Percentiles rank a stretch among this genome's conserved stretches.
These are phyloP conservation scores for Gastrophryne carolinensis DNA, from an alignment of 2,797 vertebrate species.

Conservation along the genomic window DNA sequence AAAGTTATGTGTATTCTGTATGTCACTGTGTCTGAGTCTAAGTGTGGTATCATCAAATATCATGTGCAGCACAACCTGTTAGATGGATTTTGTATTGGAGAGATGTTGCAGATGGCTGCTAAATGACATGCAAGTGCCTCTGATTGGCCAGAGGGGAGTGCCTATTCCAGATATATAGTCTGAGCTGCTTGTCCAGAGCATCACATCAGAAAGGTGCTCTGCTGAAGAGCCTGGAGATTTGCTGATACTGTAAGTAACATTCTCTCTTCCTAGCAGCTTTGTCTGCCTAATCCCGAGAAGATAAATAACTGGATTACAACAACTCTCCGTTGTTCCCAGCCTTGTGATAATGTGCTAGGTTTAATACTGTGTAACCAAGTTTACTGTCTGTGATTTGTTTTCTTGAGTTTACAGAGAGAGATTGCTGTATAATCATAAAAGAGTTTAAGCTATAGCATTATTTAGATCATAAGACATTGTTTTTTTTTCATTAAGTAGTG, in stretches of 20 bases:
- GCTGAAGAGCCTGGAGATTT: conserved; percentile 47
- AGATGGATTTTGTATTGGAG: background rate
- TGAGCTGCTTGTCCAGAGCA: conserved; percentile 59
- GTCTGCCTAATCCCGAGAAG: conserved; percentile 26
- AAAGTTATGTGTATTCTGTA: no score
- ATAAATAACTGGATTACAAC: conserved; percentile 7
- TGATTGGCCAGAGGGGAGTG: conserved; percentile 70
- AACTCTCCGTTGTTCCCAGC: conserved; percentile 13
- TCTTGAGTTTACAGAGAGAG: no score
- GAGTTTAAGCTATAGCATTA: no score
- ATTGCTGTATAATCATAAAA: no score
- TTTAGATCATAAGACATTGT: no score
- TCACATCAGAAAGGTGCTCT: conserved; percentile 61
- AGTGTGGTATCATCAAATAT: no score
- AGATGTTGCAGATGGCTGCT: conserved; percentile 58
- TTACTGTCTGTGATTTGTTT: no score
- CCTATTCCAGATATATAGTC: conserved; percentile 64
- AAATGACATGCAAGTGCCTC: conserved; percentile 57
- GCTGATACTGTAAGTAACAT: conserved; percentile 65
- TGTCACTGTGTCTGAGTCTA: no score
- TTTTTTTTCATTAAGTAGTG: no score
- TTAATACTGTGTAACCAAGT: no score
- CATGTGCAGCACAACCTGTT: no score
- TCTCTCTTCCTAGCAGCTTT: conserved; percentile 52
- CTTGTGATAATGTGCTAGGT: no score